A percentile compares a stretch with the other conserved stretches of the same genome.
These are phyloP conservation scores for Caligus rogercresseyi DNA, from an alignment of 1,140 invertebrate genomes.

Conservation along the genomic window DNA sequence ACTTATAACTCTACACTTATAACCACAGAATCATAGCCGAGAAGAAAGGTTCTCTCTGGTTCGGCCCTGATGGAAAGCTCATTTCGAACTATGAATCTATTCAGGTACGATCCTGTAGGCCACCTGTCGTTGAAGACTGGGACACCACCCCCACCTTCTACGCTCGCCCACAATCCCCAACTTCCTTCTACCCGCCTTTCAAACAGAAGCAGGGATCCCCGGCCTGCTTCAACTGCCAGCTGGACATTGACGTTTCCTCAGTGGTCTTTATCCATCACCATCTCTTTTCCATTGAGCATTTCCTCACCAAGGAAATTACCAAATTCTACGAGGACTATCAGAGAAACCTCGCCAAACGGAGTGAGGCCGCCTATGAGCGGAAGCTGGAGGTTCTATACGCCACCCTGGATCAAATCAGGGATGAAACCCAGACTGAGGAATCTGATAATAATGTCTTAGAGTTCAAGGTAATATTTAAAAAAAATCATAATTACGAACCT, in stretches of 20 bases:
- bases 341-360: neutral
- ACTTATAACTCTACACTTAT: no score
- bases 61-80: neutral
- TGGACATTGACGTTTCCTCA: neutral
- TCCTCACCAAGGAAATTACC: neutral
- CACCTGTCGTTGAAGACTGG: neutral
- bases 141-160: neutral
- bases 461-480: neutral
- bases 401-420: neutral
- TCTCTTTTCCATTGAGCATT: constrained; percentile 10
- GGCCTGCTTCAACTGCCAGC: neutral
- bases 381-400: neutral
- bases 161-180: neutral
- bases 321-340: neutral
- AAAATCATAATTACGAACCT: no score
- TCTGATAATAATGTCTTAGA: neutral
- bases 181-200: neutral
- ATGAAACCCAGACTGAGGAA: neutral
- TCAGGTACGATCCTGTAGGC: neutral
- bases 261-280: constrained; percentile 3
- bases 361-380: neutral
- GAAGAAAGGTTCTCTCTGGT: neutral
- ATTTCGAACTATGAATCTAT: neutral
- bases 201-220: neutral
- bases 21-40: neutral